phyloP scores from a whole-genome alignment of 92 coral and sea anemone species.

The Porites cylindrica region DNA sequence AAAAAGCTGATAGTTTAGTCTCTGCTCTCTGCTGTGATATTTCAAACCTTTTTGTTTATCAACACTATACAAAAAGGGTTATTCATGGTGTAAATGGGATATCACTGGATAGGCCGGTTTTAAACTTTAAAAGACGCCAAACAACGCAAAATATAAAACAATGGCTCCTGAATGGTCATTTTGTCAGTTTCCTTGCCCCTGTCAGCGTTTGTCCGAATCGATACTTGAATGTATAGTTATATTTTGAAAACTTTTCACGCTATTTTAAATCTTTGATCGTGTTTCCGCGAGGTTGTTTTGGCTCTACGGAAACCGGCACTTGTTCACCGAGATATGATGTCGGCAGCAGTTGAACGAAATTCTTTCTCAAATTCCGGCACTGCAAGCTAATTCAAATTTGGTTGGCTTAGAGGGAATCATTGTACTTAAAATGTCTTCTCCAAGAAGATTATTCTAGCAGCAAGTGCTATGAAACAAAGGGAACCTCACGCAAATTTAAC shows the following conservation, averaged over 20 bases:
- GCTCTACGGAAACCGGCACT: constrained; percentile 14
- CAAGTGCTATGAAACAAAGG: constrained; percentile 53
- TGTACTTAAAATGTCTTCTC: constrained; percentile 42
- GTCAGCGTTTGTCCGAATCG: not conserved
- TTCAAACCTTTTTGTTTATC: not conserved
- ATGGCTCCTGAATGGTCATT: constrained; percentile 39
- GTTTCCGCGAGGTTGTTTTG: constrained; percentile 11
- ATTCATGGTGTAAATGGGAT: not conserved
- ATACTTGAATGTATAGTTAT: not conserved
- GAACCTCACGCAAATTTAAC: constrained; percentile 45
- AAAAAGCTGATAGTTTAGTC: not conserved
- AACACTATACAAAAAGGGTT: not conserved
- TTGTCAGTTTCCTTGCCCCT: not conserved
- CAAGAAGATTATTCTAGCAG: constrained; percentile 37
- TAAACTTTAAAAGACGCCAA: constrained; percentile 43
- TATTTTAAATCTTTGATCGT: not conserved
- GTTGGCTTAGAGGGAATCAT: constrained; percentile 12
- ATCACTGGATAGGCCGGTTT: constrained; percentile 1
- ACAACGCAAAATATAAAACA: constrained; percentile 17
- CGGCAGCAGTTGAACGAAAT: constrained; percentile 5
- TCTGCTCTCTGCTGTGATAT: not conserved
- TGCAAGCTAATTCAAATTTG: constrained; percentile 29
- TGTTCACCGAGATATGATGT: not conserved
- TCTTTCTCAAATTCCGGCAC: constrained; percentile 40
- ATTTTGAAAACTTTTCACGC: not conserved